Base-by-base conservation (phyloP, 2,113 vertebrate species). In the Amblyopsis rosae region DNA sequence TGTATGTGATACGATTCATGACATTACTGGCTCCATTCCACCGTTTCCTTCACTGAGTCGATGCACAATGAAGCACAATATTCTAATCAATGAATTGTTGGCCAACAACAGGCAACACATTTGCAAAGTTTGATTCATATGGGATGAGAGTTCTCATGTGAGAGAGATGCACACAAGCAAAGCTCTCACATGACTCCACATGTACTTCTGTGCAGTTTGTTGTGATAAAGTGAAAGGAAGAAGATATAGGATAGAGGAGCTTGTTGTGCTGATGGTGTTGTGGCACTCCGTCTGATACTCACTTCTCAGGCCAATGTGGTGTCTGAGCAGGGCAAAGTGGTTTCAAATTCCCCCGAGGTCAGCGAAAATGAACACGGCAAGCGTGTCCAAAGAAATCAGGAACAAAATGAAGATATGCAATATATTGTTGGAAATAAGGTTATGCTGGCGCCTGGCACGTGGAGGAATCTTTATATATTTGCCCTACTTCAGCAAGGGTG, bases 331-430 rank as follows among this genome's bases (percentile, higher is more conserved):
- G 70, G 75, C 72, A 78, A 79, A 76, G 81, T 61, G 64, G 75
- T 61, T 65, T 84, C 60, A 67, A 48, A 81, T 88, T 88, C 82
- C 83, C 86, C 61, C 58, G 67, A 78, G 86, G 82, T 82, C 86
- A 83, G 74, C 81, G 75, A 77, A 85, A 87, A 87, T 69, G 61
- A 59, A 63, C 72, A 73, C 67, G 62, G 69, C 61, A 80, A 76
- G 49, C 59, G 62, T 71, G 84, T 81, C 65, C 62, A 82, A 72
- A 77, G 70, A 55, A 82, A 72, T 72, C 69, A 41, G 48, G 64
- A 76, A 70, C 74, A 58, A 76, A 82, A 72, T 71, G 67, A 83
- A 84, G 80, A 58, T 72, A 66, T 51, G 41, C 56, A 78, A 67
- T 62, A 75, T 70, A 65, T 41, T 11, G 10, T 49, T 62, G 69